Base-by-base conservation (phyloP, 1,140 invertebrate genomes). In the Papilio polyxenes region DNA sequence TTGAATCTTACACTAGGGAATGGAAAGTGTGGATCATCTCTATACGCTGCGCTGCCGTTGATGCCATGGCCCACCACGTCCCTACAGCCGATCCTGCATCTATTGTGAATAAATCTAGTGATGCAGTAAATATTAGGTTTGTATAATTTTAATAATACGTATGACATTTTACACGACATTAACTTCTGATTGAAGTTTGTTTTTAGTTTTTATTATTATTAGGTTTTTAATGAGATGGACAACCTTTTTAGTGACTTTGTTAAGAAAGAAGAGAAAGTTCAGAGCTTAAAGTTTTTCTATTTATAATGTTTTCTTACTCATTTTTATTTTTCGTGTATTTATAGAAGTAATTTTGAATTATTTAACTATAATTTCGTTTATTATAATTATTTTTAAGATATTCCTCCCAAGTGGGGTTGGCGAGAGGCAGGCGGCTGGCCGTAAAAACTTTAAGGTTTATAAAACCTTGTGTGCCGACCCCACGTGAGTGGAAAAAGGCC, bases 31-130 rank as follows among this genome's bases (percentile, higher is more conserved):
- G 93, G 53, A 75, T 96, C 93, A 90, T 99, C 99, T 7, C 96
- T 93, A 88, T 99, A 99, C 85, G 88, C 95, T 1, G 96, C 95
- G 78, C 96, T 92, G 1, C 98, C 98, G 93, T 98, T 99, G 59
- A 96, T 94, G 48, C 98, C 98, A 92, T 93, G 97, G 9, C 98
- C 98, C 11, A 99, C 98, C 74, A 99, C 95, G 90, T 99, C 98
- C n/a, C 99, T 96, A 76, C 97, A 97, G 51, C 98, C 98, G 84
- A 97, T 96, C 82, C 93, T 88, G 40, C 85, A 86, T 48, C 83
- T 82, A 2, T 89, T 87, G 81, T 92, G 85, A 7, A 88, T 83
- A 1, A 82, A 83, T 53, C 89, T 87, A 3, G 84, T 80, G 13
- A 59, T 75, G 10, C 75, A 75, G 20, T 20, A 13, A 48, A 15